Evolutionary conservation across 2,113 vertebrate species (phyloP).

Genomic region (Tylochromis polylepis): DNA sequence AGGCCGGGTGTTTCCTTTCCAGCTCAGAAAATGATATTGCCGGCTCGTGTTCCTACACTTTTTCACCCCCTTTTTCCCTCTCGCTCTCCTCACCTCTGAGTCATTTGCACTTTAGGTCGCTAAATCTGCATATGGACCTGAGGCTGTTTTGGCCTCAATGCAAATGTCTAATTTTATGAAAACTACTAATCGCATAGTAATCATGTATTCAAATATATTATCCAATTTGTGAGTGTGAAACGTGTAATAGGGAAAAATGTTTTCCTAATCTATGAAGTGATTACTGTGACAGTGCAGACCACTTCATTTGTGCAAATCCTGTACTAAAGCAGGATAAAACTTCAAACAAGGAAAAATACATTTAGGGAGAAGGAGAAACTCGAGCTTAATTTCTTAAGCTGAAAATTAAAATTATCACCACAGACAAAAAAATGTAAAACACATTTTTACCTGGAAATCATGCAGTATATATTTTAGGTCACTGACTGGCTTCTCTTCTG

Average conservation of each 20-base stretch:
- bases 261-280: neutral
- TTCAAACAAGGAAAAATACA: neutral
- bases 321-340: neutral
- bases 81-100: neutral
- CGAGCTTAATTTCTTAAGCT: fast-evolving
- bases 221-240: neutral
- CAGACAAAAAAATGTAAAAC: neutral
- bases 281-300: neutral
- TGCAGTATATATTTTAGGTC: neutral
- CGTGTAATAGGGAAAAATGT: neutral
- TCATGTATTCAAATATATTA: neutral
- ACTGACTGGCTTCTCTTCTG: neutral
- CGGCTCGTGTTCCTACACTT: neutral
- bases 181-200: neutral
- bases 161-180: neutral
- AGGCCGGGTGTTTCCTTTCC: conserved; percentile 6
- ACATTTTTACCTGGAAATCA: neutral
- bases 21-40: neutral
- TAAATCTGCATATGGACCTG: neutral
- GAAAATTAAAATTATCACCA: neutral
- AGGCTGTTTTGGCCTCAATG: neutral
- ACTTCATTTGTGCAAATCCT: neutral
- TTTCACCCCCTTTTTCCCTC: neutral
- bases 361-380: neutral
- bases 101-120: neutral